These are phyloP conservation scores for Myotis pilosus DNA, from an alignment of 2,797 vertebrate species.

Conservation along the genomic window DNA sequence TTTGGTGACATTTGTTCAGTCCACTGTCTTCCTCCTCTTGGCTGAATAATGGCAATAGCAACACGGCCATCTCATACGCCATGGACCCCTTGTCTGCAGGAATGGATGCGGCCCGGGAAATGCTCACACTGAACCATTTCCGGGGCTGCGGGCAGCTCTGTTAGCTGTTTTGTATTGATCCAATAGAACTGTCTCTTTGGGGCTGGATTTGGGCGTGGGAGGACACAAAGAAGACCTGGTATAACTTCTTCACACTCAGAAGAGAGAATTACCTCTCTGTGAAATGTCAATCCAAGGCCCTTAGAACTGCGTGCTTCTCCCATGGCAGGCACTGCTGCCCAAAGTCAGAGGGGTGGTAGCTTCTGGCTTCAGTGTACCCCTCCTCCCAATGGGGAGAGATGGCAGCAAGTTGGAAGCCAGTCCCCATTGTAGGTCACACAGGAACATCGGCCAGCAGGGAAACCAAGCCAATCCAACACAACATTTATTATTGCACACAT, in stretches of 20 bases:
- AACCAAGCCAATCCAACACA: background rate
- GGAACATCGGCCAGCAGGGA: background rate
- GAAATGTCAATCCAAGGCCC: background rate
- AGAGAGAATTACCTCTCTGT: background rate
- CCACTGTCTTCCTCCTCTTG: background rate
- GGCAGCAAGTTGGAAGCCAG: background rate
- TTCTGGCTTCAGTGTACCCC: background rate
- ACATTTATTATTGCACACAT: background rate
- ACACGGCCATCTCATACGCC: fast-evolving
- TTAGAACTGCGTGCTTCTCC: background rate
- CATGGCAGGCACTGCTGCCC: background rate
- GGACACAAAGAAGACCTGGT: background rate
- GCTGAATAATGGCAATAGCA: background rate
- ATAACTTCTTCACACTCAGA: background rate
- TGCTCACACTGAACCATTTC: background rate
- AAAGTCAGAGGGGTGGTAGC: background rate
- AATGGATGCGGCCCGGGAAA: background rate
- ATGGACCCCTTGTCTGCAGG: background rate
- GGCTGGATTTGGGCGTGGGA: background rate
- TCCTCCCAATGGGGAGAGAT: background rate
- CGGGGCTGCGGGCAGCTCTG: background rate
- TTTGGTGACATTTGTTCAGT: background rate
- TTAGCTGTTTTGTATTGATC: background rate
- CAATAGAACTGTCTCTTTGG: background rate
- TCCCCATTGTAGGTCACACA: background rate